Evolutionary conservation across 92 coral and sea anemone species (phyloP).

Genomic region (Paragorgia papillata): DNA sequence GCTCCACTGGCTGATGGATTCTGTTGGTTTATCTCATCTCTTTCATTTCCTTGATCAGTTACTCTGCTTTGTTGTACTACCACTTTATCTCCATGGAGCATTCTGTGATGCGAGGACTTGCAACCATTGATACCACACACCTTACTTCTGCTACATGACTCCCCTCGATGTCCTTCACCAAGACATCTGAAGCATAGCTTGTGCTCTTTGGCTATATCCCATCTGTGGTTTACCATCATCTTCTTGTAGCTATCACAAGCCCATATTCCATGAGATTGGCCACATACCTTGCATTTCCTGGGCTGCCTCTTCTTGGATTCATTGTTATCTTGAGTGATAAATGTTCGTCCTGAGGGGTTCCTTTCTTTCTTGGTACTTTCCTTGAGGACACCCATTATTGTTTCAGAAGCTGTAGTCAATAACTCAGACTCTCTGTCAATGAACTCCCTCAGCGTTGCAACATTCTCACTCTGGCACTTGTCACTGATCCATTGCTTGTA

Average conservation of each 20-base stretch:
- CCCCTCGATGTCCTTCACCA: neutral
- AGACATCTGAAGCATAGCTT: conserved; percentile 24
- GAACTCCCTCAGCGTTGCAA: no score
- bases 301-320: no score
- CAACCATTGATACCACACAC: conserved; percentile 43
- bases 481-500: no score
- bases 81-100: neutral
- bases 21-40: neutral
- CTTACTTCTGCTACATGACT: neutral
- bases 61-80: neutral
- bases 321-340: no score
- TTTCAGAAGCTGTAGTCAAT: no score
- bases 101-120: neutral
- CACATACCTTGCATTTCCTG: conserved; percentile 54
- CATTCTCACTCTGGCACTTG: no score
- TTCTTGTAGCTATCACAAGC: conserved; percentile 48
- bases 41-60: neutral
- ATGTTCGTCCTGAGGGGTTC: no score
- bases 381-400: no score
- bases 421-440: no score
- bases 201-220: conserved; percentile 11
- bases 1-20: neutral
- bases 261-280: conserved; percentile 45
- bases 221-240: conserved; percentile 1
- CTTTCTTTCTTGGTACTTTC: no score